phyloP scores from a whole-genome alignment of 1,140 invertebrate species.

The Phthorimaea operculella region DNA sequence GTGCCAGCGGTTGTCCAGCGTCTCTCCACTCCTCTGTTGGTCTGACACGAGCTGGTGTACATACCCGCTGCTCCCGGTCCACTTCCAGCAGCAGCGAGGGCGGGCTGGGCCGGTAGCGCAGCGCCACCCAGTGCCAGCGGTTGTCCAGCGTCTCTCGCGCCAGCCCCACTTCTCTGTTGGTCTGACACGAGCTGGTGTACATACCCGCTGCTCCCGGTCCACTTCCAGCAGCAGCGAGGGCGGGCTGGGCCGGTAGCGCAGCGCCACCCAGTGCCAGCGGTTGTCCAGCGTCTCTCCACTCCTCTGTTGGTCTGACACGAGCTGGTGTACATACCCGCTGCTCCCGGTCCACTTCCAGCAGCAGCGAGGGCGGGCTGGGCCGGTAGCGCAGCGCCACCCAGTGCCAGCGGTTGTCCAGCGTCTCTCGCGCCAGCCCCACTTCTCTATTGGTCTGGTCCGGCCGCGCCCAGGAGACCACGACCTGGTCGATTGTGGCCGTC shows the following conservation, averaged over 20 bases:
- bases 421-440: constrained; percentile 73
- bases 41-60: constrained; percentile 23
- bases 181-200: no score
- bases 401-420: constrained; percentile 85
- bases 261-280: no score
- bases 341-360: constrained; percentile 56
- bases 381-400: constrained; percentile 75
- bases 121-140: constrained; percentile 81
- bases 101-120: no score
- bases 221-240: constrained; percentile 55
- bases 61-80: no score
- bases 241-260: constrained; percentile 48
- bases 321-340: constrained; percentile 45
- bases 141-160: constrained; percentile 78
- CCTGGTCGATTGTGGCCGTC: constrained; percentile 74
- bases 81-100: no score
- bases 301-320: no score
- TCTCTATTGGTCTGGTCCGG: constrained; percentile 69
- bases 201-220: no score
- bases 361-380: constrained; percentile 50
- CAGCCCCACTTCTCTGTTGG: constrained; percentile 73
- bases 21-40: no score
- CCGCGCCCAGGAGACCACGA: constrained; percentile 75
- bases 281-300: no score
- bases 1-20: no score